Evolutionary conservation across 2,888 invertebrate genomes (phyloP).

Genomic region (Lordiphosa andalusiaca): DNA sequence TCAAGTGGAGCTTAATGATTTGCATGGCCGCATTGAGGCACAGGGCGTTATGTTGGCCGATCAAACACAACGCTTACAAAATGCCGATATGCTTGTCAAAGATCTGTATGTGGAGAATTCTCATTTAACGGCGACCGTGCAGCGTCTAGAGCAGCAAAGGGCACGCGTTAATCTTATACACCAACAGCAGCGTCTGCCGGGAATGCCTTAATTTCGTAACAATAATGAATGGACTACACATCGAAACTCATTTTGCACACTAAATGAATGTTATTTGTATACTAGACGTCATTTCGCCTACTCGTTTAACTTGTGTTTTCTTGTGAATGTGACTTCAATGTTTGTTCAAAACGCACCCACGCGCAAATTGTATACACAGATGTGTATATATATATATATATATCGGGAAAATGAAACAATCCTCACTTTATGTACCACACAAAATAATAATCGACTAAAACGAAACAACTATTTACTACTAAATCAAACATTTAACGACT

Average conservation of each 20-base stretch:
- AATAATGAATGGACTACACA: constrained; percentile 35
- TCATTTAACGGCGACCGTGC: constrained; percentile 84
- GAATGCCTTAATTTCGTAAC: constrained; percentile 53
- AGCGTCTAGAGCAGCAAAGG: constrained; percentile 79
- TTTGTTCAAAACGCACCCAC: constrained; percentile 26
- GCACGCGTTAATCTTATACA: constrained; percentile 78
- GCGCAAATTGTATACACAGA: constrained; percentile 13
- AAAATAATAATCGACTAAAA: constrained; percentile 50
- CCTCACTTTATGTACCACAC: constrained; percentile 44
- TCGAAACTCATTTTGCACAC: constrained; percentile 39
- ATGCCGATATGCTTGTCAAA: constrained; percentile 88
- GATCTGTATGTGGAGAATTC: constrained; percentile 93
- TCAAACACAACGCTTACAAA: constrained; percentile 85
- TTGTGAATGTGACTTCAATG: constrained; percentile 39
- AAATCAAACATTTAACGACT: constrained; percentile 20
- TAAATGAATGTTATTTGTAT: constrained; percentile 44
- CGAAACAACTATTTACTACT: constrained; percentile 38
- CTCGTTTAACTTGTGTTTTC: constrained; percentile 33
- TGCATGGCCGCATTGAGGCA: constrained; percentile 81
- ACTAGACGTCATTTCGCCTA: constrained; percentile 32
- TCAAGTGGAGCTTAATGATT: constrained; percentile 80
- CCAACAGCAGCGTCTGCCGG: constrained; percentile 75
- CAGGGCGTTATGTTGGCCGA: constrained; percentile 81
- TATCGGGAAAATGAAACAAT: constrained; percentile 42
- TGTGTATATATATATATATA: no score